Evolutionary conservation across 2,113 vertebrate species (phyloP).

Genomic region (Procapra przewalskii): DNA sequence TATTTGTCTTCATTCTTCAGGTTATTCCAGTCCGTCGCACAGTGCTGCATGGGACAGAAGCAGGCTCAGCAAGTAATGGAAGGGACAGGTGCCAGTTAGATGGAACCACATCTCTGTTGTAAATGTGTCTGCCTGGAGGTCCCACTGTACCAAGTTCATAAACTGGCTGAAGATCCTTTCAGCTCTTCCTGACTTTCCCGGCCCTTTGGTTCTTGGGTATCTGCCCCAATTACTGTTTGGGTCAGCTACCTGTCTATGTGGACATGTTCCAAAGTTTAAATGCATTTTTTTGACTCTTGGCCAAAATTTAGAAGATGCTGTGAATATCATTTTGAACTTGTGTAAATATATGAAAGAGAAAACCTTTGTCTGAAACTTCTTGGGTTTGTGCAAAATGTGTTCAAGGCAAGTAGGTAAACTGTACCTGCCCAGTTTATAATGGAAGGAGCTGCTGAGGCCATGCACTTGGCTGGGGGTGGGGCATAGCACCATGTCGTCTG

Average conservation of each 20-base stretch:
- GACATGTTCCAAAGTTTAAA: constrained; percentile 86
- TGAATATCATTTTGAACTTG: constrained; percentile 95
- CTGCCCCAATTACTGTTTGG: constrained; percentile 64
- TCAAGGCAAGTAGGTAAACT: constrained; percentile 78
- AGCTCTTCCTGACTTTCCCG: constrained; percentile 78
- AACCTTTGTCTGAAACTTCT: constrained; percentile 85
- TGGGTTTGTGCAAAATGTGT: constrained; percentile 86
- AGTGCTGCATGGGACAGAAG: constrained; percentile 99
- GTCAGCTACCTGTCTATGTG: constrained; percentile 73
- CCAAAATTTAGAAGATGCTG: constrained; percentile 91
- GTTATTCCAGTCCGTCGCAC: constrained; percentile 98
- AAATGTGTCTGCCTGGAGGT: constrained; percentile 62
- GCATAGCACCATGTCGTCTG: constrained; percentile 77
- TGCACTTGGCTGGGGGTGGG: constrained; percentile 68
- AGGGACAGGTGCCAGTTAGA: constrained; percentile 97
- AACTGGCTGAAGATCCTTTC: constrained; percentile 83
- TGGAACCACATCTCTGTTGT: constrained; percentile 56
- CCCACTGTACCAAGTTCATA: constrained; percentile 50
- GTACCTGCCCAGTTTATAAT: constrained; percentile 71
- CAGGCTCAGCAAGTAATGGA: constrained; percentile 99
- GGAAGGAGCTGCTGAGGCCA: constrained; percentile 76
- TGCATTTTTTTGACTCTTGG: constrained; percentile 83
- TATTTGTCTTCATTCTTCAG: constrained; percentile 74
- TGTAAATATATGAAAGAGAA: constrained; percentile 95
- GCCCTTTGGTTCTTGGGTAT: constrained; percentile 72